Evolutionary conservation across 53 echinoderm and acorn worm species (phyloP), one percentile per base, ranked within the genome.

Genomic region (Stichopus horrens): DNA sequence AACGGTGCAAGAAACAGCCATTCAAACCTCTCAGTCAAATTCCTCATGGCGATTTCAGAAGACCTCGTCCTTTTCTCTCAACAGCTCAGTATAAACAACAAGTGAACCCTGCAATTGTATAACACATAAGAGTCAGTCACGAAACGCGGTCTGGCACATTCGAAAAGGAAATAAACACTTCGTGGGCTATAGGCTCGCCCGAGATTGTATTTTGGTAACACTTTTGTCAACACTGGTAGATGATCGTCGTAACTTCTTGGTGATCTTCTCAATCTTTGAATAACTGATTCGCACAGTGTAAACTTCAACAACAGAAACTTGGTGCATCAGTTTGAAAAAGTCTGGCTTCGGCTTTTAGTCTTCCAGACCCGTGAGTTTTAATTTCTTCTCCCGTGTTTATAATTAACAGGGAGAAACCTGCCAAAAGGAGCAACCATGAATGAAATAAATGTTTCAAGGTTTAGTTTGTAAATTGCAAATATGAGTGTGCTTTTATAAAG

Each of bases 1-100:
- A 71, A 58, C 81, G 57, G 58, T 58, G 81, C 20, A 6, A 81
- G 81, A 56, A 58, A 53, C 10, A 81, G 58, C 81, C 81, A 81
- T 81, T 57, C 81, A 18, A 58, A 56, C 23, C 55, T 58, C 58
- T 81, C 81, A 21, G 57, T 58, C 81, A 79, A 79, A 55, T 81
- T 81, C 54, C 58, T 81, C 81, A 81, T 81, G 21, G 58, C 13
- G 58, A 81, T n/a, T 81, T 81, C 81, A 57, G 58, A 81, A 81
- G 58, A 8, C 23, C 13, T 11, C 57, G 21, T 81, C 53, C 81
- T 53, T 54, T 81, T 81, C 81, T 81, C 58, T 81, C 81, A 81
- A 81, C 81, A 58, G 81, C 81, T 81, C 81, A 81, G 20, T 55
- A 81, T 81, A 81, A 81, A 81, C 81, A 81, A 22, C 58, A 56